Evolutionary conservation across 2,888 invertebrate genomes (phyloP), one percentile per base, ranked within the genome.

Genomic region (Papilio elwesi): DNA sequence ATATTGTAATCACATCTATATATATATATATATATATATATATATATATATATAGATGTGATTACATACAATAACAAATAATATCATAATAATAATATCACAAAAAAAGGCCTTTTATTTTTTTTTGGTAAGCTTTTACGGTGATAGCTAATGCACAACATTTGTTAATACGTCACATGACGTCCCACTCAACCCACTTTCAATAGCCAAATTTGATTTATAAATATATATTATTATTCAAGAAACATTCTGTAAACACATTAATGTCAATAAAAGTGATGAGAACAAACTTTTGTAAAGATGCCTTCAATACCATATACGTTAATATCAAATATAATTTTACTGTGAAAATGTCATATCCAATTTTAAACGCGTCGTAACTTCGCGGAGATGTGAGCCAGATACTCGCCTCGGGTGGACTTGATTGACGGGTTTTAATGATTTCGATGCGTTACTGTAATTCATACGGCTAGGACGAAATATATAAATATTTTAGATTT

Each of bases 381-480:
- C 64, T 73, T 63, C 53, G 38, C 10, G 68, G 64, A 68, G 68
- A 68, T 65, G 36, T 68, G 68, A 64, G 47, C 73, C 49, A 73
- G 81, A 87, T 85, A 84, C 65, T 83, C 73, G 77, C 77, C 76
- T 77, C 74, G 77, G 74, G 70, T 70, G 66, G 68, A 67, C 66
- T 79, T 89, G 88, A 90, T 87, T 88, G 89, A 87, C 88, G 81
- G 79, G 73, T 78, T 79, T 72, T 85, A 88, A 86, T 82, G 81
- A 86, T 83, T 85, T 80, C 80, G 84, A 88, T 85, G 87, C 83
- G 83, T 85, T 85, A 83, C 82, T 84, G 85, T 87, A 86, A 85
- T 85, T 85, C 76, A 81, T 76, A 69, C 53, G 13, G 13, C 77
- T 78, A 77, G 82, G 77, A 85, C 80, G 85, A 84, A 83, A 85